Percentiles rank a stretch among this genome's conserved stretches.
Evolutionary conservation across 2,113 vertebrate genomes (phyloP).

Genomic region (Otis tarda): DNA sequence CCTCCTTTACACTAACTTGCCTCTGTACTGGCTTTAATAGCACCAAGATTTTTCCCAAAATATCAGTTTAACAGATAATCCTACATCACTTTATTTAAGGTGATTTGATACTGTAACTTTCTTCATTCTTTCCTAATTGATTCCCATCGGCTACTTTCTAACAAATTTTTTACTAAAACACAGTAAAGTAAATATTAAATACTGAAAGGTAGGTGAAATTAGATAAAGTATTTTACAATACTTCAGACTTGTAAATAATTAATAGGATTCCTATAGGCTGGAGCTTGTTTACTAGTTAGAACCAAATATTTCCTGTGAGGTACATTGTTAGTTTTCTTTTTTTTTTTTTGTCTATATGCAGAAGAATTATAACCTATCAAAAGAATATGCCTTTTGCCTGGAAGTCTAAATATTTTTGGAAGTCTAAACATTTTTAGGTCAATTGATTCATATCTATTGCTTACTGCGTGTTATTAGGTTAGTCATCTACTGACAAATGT

Average conservation of each 20-base stretch:
- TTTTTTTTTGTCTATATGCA: background rate
- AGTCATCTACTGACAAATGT: slow-evolving; percentile 19
- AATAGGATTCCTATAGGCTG: background rate
- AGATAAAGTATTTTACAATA: background rate
- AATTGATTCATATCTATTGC: slow-evolving; percentile 23
- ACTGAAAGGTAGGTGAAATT: background rate
- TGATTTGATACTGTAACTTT: background rate
- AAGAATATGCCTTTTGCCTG: background rate
- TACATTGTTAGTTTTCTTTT: background rate
- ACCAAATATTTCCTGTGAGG: background rate
- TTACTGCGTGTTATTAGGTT: slow-evolving; percentile 26
- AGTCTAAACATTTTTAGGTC: slow-evolving; percentile 24
- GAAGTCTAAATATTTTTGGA: background rate
- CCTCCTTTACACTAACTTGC: background rate
- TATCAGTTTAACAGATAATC: background rate
- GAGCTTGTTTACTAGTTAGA: background rate
- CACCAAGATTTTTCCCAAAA: background rate
- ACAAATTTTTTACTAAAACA: background rate
- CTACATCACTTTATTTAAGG: background rate
- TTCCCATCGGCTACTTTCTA: background rate
- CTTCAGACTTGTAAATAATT: background rate
- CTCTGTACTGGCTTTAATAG: background rate
- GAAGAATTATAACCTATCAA: background rate
- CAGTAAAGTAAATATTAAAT: background rate
- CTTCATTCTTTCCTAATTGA: background rate